These are phyloP conservation scores for Eleutherodactylus coqui DNA, from an alignment of 2,797 vertebrate species.

Conservation along the genomic window DNA sequence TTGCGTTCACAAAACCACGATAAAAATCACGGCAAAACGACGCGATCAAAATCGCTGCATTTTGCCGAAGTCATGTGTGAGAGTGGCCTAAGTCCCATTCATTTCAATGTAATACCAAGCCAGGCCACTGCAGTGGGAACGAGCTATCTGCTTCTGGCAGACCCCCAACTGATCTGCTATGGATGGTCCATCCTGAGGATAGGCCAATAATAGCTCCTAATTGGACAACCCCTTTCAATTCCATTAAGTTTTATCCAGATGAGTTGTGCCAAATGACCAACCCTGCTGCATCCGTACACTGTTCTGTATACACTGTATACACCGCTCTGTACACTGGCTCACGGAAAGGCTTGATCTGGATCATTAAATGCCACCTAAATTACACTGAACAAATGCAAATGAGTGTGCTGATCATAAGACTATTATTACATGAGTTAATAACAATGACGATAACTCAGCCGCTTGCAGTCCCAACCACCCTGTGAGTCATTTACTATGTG, in stretches of 20 bases:
- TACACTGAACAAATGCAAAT: background rate
- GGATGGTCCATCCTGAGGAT: too few species aligned
- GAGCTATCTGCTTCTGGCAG: too few species aligned
- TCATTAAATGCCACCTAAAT: background rate
- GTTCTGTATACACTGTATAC: background rate
- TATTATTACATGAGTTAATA: conserved; percentile 3
- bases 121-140: too few species aligned
- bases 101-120: too few species aligned
- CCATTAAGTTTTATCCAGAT: background rate
- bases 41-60: too few species aligned
- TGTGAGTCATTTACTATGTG: conserved; percentile 4
- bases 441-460: background rate
- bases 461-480: background rate
- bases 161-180: too few species aligned
- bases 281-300: background rate
- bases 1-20: too few species aligned
- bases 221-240: background rate
- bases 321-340: background rate
- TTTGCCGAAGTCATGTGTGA: too few species aligned
- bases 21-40: too few species aligned
- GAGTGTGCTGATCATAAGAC: background rate
- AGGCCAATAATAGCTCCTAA: too few species aligned
- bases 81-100: too few species aligned
- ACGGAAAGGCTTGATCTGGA: background rate
- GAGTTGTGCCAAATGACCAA: background rate